Evolutionary conservation across 2,888 invertebrate species (phyloP).

Genomic region (Microdon myrmicae): DNA sequence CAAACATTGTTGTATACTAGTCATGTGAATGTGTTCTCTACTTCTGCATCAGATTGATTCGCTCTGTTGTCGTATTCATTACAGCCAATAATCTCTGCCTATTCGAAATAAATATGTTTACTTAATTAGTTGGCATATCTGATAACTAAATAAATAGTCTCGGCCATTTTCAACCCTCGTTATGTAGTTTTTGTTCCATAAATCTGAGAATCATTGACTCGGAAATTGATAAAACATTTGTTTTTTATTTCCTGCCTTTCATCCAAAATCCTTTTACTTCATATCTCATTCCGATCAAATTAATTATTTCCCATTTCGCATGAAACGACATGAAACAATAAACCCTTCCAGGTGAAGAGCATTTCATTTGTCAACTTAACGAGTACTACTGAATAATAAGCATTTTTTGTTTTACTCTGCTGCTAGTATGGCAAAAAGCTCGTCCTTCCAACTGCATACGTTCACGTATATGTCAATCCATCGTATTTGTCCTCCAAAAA

Average conservation of each 20-base stretch:
- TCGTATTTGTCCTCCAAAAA: slow-evolving; percentile 41
- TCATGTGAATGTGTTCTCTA: too few relatives aligned
- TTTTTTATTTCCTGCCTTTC: not conserved
- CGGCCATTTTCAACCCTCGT: too few relatives aligned
- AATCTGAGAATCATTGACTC: too few relatives aligned
- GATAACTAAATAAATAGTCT: too few relatives aligned
- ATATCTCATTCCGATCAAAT: slow-evolving; percentile 38
- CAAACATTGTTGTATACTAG: too few relatives aligned
- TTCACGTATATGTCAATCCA: slow-evolving; percentile 44
- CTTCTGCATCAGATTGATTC: too few relatives aligned
- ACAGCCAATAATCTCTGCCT: too few relatives aligned
- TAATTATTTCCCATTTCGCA: slow-evolving; percentile 50
- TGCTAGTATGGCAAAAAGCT: slow-evolving; percentile 10
- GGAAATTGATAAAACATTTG: too few relatives aligned
- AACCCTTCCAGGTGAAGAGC: slow-evolving; percentile 37
- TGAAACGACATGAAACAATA: slow-evolving; percentile 49
- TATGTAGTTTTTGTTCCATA: too few relatives aligned
- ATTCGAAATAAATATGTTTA: too few relatives aligned
- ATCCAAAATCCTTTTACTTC: slow-evolving; percentile 12
- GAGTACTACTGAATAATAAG: slow-evolving; percentile 24
- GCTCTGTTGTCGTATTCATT: too few relatives aligned
- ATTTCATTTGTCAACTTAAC: slow-evolving; percentile 52
- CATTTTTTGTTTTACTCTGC: not conserved
- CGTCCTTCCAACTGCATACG: slow-evolving; percentile 32
- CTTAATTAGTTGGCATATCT: too few relatives aligned